A percentile compares a stretch with the other conserved stretches of the same genome.
phyloP scores from a whole-genome alignment of 2,888 invertebrate genomes.

The Lypha dubia region DNA sequence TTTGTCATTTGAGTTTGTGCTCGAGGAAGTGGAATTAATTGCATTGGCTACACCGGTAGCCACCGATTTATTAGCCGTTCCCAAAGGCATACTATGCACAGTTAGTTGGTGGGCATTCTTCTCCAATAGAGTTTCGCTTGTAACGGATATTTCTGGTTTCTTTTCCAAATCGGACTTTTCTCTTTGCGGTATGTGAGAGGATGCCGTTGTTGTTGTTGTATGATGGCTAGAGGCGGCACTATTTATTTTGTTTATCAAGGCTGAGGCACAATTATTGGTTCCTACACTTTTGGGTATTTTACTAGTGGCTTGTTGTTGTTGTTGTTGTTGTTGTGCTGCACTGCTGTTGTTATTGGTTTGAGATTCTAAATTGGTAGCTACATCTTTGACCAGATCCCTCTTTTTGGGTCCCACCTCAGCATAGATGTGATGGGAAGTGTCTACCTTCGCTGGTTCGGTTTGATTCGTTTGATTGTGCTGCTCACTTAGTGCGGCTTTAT shows the following conservation, averaged over 20 bases:
- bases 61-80: conserved; percentile 82
- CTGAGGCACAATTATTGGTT: conserved; percentile 75
- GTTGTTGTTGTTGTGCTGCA: neutral
- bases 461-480: conserved; percentile 75
- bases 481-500: conserved; percentile 65
- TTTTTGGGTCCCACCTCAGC: conserved; percentile 81
- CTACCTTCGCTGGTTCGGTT: conserved; percentile 86
- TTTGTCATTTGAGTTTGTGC: conserved; percentile 69
- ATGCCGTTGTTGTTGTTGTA: neutral
- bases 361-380: conserved; percentile 74
- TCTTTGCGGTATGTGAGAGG: conserved; percentile 58
- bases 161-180: conserved; percentile 66
- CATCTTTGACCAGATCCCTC: conserved; percentile 75
- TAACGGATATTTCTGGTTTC: conserved; percentile 79
- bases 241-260: conserved; percentile 77
- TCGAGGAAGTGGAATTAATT: conserved; percentile 72
- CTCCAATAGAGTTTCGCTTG: conserved; percentile 79
- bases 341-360: conserved; percentile 50
- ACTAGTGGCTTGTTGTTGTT: conserved; percentile 73
- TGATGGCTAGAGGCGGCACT: conserved; percentile 59
- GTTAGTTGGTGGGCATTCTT: conserved; percentile 84
- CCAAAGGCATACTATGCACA: conserved; percentile 85
- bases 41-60: conserved; percentile 80
- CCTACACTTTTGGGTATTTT: conserved; percentile 79
- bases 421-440: conserved; percentile 92